phyloP scores from a whole-genome alignment of 2,797 vertebrate species.

The Squalus acanthias region DNA sequence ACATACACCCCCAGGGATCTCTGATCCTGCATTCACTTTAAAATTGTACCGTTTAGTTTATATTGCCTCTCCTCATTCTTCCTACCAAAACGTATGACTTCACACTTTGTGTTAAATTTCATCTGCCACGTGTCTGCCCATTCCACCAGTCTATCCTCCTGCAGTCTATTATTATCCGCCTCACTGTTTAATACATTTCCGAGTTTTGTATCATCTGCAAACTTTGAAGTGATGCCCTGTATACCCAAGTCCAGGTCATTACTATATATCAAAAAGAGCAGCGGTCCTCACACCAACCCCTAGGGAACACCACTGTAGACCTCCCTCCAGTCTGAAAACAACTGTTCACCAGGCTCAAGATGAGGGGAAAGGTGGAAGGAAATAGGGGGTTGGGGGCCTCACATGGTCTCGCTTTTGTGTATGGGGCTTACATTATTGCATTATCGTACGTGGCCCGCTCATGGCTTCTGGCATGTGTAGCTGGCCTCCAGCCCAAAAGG shows the following conservation, averaged over 20 bases:
- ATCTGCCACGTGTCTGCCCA: not conserved
- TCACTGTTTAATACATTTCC: too few relatives aligned
- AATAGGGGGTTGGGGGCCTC: not conserved
- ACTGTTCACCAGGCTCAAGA: not conserved
- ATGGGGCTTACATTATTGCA: not conserved
- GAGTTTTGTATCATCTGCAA: too few relatives aligned
- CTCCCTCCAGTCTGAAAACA: not conserved
- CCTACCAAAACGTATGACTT: not conserved
- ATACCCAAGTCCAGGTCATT: too few relatives aligned
- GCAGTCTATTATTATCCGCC: too few relatives aligned
- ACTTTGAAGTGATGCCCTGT: too few relatives aligned
- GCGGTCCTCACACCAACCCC: too few relatives aligned
- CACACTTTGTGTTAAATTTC: not conserved
- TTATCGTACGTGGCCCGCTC: not conserved
- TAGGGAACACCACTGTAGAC: not conserved
- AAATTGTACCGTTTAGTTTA: not conserved
- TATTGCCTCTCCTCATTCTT: not conserved
- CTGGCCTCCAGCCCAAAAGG: not conserved
- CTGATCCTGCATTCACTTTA: not conserved
- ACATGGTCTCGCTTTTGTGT: not conserved
- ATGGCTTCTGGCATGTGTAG: not conserved
- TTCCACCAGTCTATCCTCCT: not conserved
- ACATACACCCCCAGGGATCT: not conserved
- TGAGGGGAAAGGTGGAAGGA: too few relatives aligned
- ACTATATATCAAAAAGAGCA: too few relatives aligned